Conservation (phyloP, 2,113 vertebrate species). For the Centropus unirufus region DNA sequence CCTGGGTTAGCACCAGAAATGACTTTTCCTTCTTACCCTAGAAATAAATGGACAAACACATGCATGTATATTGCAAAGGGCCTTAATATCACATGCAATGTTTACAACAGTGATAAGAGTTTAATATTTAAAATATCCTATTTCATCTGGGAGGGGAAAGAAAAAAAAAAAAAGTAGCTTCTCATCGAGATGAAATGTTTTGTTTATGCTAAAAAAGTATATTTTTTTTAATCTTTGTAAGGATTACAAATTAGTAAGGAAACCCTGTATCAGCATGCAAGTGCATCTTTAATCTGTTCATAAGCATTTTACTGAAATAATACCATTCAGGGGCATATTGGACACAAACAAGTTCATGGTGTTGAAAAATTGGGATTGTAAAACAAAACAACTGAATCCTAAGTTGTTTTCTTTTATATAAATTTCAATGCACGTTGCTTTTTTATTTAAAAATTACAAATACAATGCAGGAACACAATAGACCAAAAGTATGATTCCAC, state of each 20-base stretch:
- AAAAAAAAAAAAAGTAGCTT: neutral
- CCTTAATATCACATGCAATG: conserved; percentile 9
- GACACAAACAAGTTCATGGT: neutral
- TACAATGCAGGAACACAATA: neutral
- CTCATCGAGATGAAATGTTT: conserved; percentile 1
- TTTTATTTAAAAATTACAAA: conserved; percentile 22
- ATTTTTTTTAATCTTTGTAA: neutral
- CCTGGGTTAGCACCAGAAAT: conserved; percentile 79
- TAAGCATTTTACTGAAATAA: neutral
- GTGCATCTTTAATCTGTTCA: neutral
- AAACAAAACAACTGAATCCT: neutral
- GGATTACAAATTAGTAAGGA: neutral
- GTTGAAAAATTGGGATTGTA: neutral
- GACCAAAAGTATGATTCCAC: conserved; percentile 21
- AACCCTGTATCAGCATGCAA: neutral
- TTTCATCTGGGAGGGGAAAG: neutral
- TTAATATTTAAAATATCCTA: conserved; percentile 50
- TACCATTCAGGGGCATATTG: neutral
- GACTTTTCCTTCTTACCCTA: conserved; percentile 75
- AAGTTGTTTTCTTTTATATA: neutral
- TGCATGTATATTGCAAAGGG: conserved; percentile 52
- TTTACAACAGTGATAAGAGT: conserved; percentile 38
- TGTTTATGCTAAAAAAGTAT: conserved; percentile 19
- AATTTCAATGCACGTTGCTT: neutral
- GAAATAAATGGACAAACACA: conserved; percentile 68